A percentile compares a stretch with the other conserved stretches of the same genome.
phyloP scores from a whole-genome alignment of 2,113 vertebrate species.

The Aegotheles bennettii region DNA sequence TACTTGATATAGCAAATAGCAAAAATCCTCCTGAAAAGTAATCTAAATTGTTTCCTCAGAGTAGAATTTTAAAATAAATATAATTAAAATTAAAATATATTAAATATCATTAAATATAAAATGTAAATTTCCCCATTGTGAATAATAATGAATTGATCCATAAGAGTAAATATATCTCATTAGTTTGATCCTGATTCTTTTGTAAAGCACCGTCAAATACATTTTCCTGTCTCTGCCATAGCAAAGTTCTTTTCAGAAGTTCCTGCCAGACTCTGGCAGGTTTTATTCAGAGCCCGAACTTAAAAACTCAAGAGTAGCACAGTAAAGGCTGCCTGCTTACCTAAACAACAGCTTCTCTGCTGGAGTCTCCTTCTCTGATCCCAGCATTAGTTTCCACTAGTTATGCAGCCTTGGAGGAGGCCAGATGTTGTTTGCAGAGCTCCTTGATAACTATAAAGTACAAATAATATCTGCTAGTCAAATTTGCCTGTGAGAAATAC shows the following conservation, averaged over 20 bases:
- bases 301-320: accelerated
- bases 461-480: not conserved
- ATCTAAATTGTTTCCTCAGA: not conserved
- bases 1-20: not conserved
- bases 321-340: not conserved
- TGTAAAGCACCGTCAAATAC: not conserved
- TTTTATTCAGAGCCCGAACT: not conserved
- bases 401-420: not conserved
- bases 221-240: not conserved
- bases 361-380: not conserved
- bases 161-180: not conserved
- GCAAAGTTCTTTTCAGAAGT: not conserved
- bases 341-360: not conserved
- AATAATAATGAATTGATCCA: not conserved
- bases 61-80: too few relatives aligned
- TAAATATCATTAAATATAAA: too few relatives aligned
- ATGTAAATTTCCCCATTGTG: too few relatives aligned
- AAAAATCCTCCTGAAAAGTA: not conserved
- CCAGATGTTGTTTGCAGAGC: not conserved
- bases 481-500: not conserved
- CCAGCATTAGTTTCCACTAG: not conserved
- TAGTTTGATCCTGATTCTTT: not conserved
- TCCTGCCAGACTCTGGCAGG: not conserved
- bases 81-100: too few relatives aligned
- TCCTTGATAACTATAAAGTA: not conserved